phyloP scores from a whole-genome alignment of 2,888 invertebrate genomes.

The Amiota communis region DNA sequence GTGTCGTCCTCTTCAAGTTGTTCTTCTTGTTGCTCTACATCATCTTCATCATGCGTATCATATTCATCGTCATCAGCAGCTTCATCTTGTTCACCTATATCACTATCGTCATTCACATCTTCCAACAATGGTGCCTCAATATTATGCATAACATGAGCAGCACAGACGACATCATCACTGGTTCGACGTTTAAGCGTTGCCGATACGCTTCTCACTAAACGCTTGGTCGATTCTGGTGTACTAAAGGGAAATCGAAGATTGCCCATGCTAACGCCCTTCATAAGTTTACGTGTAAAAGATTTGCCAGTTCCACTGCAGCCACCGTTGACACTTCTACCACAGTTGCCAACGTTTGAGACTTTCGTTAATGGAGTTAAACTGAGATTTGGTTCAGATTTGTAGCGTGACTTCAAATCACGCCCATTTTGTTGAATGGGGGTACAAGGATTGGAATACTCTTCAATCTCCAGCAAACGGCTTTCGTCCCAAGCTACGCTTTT shows the following conservation, averaged over 20 bases:
- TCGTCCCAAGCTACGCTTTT: constrained; percentile 67
- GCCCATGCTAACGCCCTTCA: constrained; percentile 72
- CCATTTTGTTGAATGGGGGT: constrained; percentile 59
- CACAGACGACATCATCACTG: constrained; percentile 49
- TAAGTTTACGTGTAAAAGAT: constrained; percentile 65
- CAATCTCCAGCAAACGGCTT: constrained; percentile 53
- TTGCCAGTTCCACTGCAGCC: constrained; percentile 44
- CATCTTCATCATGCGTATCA: constrained; percentile 31
- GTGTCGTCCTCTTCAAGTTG: constrained; percentile 43
- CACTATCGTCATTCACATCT: constrained; percentile 49
- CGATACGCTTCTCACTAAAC: constrained; percentile 61
- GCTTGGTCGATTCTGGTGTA: constrained; percentile 64
- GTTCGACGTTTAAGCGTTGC: constrained; percentile 59
- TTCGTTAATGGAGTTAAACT: constrained; percentile 44
- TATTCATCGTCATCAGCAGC: background rate
- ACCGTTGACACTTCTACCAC: constrained; percentile 43
- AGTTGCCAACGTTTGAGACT: constrained; percentile 46
- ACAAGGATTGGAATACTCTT: constrained; percentile 57
- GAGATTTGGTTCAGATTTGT: constrained; percentile 72
- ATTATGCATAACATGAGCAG: background rate
- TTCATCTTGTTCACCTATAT: constrained; percentile 48
- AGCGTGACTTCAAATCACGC: constrained; percentile 61
- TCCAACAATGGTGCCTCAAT: constrained; percentile 49
- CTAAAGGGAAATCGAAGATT: constrained; percentile 69
- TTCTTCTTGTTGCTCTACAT: constrained; percentile 31